Base-by-base conservation (phyloP, 2,797 vertebrate species). In the Intellagama lesueurii region DNA sequence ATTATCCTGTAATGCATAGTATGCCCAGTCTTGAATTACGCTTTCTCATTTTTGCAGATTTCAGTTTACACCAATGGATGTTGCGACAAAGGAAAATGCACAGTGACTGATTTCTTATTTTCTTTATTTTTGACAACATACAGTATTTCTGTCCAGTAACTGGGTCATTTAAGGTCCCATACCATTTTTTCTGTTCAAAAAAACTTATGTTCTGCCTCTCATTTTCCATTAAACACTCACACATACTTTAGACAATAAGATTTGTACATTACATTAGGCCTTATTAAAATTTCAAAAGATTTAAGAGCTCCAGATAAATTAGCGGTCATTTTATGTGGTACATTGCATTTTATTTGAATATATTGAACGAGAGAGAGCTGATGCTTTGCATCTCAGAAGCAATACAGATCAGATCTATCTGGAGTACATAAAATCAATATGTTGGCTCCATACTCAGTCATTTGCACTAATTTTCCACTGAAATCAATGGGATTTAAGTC, bases 271-370 rank as follows among this genome's bases (percentile, higher is more conserved):
- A 24, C 64, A 56, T 81, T 87, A 81, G 66, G 26, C 68, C 49
- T 87, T 75, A 87, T 85, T 32, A 85, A 85, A 60, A 60, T 85
- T 85, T 85, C 52, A 85, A 19, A 75, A 85, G 70, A 35, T 52
- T 12, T 73, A 84, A 84, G 69, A 84, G 70, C 70, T 40, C 22
- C 22, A 28, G 32, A 69, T 83, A 64, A 81, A 84, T 72, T 70
- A 72, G n/a, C n/a, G 26, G 11, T 35, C 6, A 28, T 40, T 56
- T 40, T 28, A 60, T 24, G 44, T 32, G 8, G 49, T 35, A 35
- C 70, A 85, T 40, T 26, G 40, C 28, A 32, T 75, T 84, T 17
- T 32, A 35, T 84, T 32, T 24, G 44, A 72, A 32, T 22, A 52
- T 72, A 72, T 14, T 85, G 12, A 17, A 56, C 56, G 24, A 56